These are phyloP conservation scores for Puffinus mauretanicus DNA, from an alignment of 2,113 vertebrate genomes.

Conservation along the genomic window DNA sequence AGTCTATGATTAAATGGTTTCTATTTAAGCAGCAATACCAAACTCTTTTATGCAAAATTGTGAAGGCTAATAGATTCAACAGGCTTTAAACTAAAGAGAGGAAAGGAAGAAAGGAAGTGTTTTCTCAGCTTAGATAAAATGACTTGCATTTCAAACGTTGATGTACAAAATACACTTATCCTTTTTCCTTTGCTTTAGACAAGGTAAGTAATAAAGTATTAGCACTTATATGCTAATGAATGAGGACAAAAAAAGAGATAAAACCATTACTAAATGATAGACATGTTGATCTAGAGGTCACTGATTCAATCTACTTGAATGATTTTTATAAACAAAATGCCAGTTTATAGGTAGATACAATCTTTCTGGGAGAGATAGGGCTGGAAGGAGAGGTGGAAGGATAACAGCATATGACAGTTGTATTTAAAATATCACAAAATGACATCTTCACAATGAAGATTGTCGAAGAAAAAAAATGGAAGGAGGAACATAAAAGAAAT, in stretches of 20 bases:
- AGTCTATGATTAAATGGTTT: constrained; percentile 2
- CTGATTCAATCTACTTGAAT: background rate
- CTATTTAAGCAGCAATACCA: background rate
- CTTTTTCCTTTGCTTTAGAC: background rate
- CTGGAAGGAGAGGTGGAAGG: background rate
- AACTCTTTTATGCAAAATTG: background rate
- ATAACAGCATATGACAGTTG: background rate
- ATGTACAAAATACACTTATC: background rate
- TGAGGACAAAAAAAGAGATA: background rate
- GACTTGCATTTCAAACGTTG: background rate
- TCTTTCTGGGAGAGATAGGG: background rate
- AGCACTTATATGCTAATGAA: background rate
- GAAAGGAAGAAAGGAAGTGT: background rate
- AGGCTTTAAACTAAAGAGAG: background rate
- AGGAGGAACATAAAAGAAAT: background rate
- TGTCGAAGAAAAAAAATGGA: background rate
- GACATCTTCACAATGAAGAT: background rate
- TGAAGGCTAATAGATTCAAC: background rate
- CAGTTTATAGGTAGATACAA: background rate
- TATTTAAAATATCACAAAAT: background rate
- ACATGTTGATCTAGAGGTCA: background rate
- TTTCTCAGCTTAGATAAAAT: background rate
- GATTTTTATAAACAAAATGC: background rate
- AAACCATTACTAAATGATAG: background rate
- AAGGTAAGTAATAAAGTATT: background rate